A percentile compares a stretch with the other conserved stretches of the same genome.
phyloP scores from a whole-genome alignment of 35 echinoderm and acorn worm species.

The Hemicentrotus pulcherrimus region DNA sequence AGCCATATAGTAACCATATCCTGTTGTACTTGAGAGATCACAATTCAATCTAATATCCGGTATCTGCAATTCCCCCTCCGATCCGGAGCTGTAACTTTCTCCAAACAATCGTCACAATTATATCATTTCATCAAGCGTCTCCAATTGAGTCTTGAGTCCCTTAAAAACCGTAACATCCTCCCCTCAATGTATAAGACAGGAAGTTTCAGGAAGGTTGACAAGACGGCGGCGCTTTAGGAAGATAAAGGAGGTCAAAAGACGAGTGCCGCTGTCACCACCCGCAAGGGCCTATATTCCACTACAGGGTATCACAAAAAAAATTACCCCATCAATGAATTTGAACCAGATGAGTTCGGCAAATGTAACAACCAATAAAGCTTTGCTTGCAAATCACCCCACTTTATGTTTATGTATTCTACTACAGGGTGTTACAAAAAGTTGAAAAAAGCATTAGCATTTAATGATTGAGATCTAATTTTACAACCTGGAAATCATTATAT shows the following conservation, averaged over 20 bases:
- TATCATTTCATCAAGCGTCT: neutral
- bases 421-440: too few species aligned
- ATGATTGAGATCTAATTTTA: too few species aligned
- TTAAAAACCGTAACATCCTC: neutral
- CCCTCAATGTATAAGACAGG: neutral
- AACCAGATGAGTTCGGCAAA: neutral
- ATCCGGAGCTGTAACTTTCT: neutral
- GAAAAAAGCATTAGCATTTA: neutral
- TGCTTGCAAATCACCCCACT: too few species aligned
- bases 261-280: constrained; percentile 23
- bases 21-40: neutral
- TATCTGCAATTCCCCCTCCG: neutral
- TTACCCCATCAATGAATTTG: neutral
- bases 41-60: constrained; percentile 3
- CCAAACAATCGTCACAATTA: neutral
- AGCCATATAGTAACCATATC: neutral
- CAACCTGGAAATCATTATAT: too few species aligned
- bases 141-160: neutral
- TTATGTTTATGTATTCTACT: too few species aligned
- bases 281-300: neutral
- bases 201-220: constrained; percentile 3
- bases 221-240: neutral
- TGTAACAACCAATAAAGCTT: too few species aligned
- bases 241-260: constrained; percentile 37
- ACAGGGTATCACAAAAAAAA: neutral